Percentiles rank a stretch among this genome's conserved stretches.
These are phyloP conservation scores for Amorpha juglandis DNA, from an alignment of 2,888 invertebrate genomes.

Conservation along the genomic window DNA sequence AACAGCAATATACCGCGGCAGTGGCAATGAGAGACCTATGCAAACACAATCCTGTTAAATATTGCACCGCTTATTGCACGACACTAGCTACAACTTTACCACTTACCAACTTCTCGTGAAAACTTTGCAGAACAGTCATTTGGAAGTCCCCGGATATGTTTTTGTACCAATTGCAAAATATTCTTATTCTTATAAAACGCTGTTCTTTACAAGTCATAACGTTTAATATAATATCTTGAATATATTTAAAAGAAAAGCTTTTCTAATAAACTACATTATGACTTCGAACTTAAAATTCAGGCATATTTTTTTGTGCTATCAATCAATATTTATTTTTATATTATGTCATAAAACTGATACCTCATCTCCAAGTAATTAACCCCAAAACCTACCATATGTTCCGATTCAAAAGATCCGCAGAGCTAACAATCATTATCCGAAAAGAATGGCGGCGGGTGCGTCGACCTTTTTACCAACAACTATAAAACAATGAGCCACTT, in stretches of 20 bases:
- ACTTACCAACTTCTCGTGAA: constrained; percentile 22
- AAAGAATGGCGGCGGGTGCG: constrained; percentile 23
- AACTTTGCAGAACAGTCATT: constrained; percentile 23
- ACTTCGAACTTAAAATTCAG: no score
- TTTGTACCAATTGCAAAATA: not conserved
- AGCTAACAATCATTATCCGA: constrained; percentile 11
- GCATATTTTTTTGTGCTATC: no score
- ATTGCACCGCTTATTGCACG: constrained; percentile 25
- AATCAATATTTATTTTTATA: no score
- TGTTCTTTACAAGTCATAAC: no score
- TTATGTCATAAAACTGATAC: not conserved
- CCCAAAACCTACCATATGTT: constrained; percentile 10
- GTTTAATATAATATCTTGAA: no score
- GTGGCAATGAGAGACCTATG: constrained; percentile 8
- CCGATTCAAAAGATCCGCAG: constrained; percentile 15
- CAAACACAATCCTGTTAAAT: constrained; percentile 20
- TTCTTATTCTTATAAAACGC: no score
- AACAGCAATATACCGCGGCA: constrained; percentile 4
- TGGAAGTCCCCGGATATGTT: not conserved
- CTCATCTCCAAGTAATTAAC: not conserved
- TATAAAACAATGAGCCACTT: constrained; percentile 26
- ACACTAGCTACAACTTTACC: constrained; percentile 10
- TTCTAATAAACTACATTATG: no score
- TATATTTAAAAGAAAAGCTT: no score
- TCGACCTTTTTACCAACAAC: constrained; percentile 23